These are phyloP conservation scores for Micromussa lordhowensis DNA, from an alignment of 92 coral and sea anemone genomes.

Conservation along the genomic window DNA sequence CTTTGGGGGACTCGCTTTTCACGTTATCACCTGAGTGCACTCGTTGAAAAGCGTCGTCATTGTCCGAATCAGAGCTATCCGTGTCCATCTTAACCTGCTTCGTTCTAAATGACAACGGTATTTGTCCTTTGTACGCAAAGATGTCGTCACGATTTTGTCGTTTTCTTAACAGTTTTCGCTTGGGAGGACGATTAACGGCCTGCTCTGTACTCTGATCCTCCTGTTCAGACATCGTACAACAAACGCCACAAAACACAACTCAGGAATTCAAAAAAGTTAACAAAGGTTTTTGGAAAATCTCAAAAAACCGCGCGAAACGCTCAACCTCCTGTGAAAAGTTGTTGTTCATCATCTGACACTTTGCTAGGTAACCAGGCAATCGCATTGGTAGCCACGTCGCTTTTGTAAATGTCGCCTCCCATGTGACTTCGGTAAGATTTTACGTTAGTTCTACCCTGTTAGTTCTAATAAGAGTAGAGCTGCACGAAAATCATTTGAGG, in stretches of 20 bases:
- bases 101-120: constrained; percentile 66
- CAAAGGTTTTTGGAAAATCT: neutral
- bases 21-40: neutral
- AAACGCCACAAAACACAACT: neutral
- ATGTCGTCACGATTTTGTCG: constrained; percentile 46
- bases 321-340: neutral
- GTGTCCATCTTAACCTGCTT: constrained; percentile 35
- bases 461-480: neutral
- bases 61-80: constrained; percentile 65
- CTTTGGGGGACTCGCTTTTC: neutral
- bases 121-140: constrained; percentile 70
- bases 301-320: constrained; percentile 28
- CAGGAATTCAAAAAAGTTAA: neutral
- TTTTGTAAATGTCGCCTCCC: too few species aligned
- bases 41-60: constrained; percentile 42
- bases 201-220: constrained; percentile 2
- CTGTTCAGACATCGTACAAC: constrained; percentile 20
- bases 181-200: constrained; percentile 14
- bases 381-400: constrained; percentile 20
- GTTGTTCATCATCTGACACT: neutral
- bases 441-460: neutral
- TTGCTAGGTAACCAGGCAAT: constrained; percentile 19
- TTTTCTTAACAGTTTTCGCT: constrained; percentile 18
- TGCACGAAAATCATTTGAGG: neutral
- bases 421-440: neutral